Evolutionary conservation across 1,140 invertebrate genomes (phyloP), one percentile per base, ranked within the genome.

Genomic region (Drosophila suzukii): DNA sequence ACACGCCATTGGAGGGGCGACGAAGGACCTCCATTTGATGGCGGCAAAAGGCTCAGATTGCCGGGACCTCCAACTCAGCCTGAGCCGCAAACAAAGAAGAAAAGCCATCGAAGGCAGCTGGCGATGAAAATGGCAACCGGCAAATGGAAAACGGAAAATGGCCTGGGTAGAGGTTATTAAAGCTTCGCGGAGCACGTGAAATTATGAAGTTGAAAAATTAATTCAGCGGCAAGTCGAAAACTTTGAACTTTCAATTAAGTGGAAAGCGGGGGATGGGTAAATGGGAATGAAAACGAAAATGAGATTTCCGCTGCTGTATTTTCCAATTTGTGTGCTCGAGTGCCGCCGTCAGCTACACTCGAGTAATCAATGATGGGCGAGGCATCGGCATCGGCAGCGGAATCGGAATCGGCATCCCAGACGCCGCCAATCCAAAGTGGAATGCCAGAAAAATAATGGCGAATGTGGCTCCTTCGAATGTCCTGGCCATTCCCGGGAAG

Each of bases 121-220:
- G 36, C 27, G 56, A 47, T 63, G 38, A 36, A 49, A 58, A 49
- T 36, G 53, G 30, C 51, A 27, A 47, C 0, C 4, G 38, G 38
- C 34, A 46, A 55, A 44, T 46, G 49, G 24, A 36, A n/a, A 46
- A 43, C 53, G 78, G 27, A 12, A 32, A 50, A 55, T 51, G 58
- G 55, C 17, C 50, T 44, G 66, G 51, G 78, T 58, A 38, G 43
- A 39, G 51, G 78, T 81, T 85, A 86, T 85, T 86, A 86, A 81
- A 68, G 83, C 82, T 72, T 86, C 79, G 51, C 47, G 59, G 49
- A 77, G 79, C 71, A 86, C 75, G 83, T 83, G 72, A 86, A 86
- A 86, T 88, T 86, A 86, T 86, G 83, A 86, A 86, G 83, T 88
- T 86, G 84, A 88, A 82, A 86, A 88, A 86, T 86, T 86, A 86